phyloP scores from a whole-genome alignment of 2,797 vertebrate genomes.

The Spea hammondii region DNA sequence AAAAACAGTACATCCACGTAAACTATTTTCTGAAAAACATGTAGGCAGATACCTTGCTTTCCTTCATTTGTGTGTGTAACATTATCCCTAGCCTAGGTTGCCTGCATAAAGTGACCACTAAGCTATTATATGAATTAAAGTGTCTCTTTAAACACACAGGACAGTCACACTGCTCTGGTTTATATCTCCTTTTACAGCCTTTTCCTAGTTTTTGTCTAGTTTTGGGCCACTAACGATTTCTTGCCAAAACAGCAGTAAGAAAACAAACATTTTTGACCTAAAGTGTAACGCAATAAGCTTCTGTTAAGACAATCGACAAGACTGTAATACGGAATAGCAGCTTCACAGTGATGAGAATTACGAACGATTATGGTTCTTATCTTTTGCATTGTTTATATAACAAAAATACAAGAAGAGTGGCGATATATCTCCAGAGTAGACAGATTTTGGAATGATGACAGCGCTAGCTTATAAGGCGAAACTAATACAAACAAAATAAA shows the following conservation, averaged over 20 bases:
- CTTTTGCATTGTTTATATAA: constrained; percentile 5
- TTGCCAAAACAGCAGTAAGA: background rate
- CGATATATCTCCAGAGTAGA: background rate
- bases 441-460: constrained; percentile 1
- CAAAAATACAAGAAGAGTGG: background rate
- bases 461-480: background rate
- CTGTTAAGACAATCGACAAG: constrained; percentile 1
- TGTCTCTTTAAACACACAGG: background rate
- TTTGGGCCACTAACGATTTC: background rate
- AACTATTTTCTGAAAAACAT: no score
- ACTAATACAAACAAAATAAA: constrained; percentile 15
- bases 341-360: background rate
- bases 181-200: background rate
- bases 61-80: no score
- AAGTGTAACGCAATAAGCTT: background rate
- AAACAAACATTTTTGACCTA: background rate
- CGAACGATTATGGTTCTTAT: background rate
- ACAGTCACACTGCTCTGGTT: background rate
- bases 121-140: no score
- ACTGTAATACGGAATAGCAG: background rate
- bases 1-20: no score
- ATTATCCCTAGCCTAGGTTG: no score
- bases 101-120: no score
- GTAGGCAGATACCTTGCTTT: no score
- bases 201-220: background rate